Evolutionary conservation across 2,797 vertebrate species (phyloP), one percentile per base, ranked within the genome.

Genomic region (Gephyroberyx darwinii): DNA sequence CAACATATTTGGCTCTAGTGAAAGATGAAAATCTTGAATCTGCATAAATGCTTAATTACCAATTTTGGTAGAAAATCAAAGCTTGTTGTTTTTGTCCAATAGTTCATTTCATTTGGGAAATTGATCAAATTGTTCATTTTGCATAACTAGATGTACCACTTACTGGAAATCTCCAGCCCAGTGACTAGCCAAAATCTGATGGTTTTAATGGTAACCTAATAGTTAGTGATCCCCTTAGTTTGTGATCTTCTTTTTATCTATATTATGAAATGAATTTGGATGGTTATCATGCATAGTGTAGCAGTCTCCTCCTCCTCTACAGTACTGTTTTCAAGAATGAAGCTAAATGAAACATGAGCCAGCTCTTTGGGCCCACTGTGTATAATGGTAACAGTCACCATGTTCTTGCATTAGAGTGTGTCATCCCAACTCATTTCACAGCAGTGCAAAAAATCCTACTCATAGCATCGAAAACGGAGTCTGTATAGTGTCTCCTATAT

Each of bases 11-110:
- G 64, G 68, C 26, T 5, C 0, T 31, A 59, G 50, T 20, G 52
- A 61, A 57, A 77, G 5, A 50, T 64, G 66, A 39, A 48, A 56
- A 58, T 53, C 14, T 60, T 76, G 47, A 62, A 58, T 65, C 6
- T 20, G 13, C 43, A 16, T 45, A 1, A 16, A 45, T 35, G 8
- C 6, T 45, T 45, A 16, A 45, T 9, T 41, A 10, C 9, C 43
- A 16, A 45, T 45, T 26, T 22, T 39, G n/a, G n/a, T 33, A 22
- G 12, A 58, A 60, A 71, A 57, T 52, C 56, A 35, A 17, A 52
- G 45, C 48, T 35, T 67, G 68, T 45, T 75, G 30, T 70, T 67
- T 77, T 45, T 48, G 5, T 52, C 20, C 20, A 62, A 43, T 17
- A 58, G 54, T 10, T 22, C 33, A 57, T 26, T 26, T 26, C 0